These are phyloP conservation scores for Morinoia aosen DNA, from an alignment of 2,888 invertebrate genomes.

Conservation along the genomic window DNA sequence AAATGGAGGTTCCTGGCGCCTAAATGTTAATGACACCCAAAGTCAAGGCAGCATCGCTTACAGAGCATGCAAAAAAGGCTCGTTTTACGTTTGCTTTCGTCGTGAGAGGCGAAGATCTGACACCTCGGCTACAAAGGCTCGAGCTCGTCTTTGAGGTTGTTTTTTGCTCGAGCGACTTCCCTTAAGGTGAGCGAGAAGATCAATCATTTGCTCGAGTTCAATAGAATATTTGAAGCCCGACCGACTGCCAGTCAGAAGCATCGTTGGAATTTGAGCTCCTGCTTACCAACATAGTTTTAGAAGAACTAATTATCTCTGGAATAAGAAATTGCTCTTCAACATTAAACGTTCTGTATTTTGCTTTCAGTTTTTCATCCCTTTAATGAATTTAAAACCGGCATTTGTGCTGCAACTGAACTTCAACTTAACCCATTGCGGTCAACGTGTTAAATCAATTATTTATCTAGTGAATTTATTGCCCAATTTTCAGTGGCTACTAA, in stretches of 20 bases:
- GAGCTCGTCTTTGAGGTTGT: background rate
- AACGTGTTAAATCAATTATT: too few relatives aligned
- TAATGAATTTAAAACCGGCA: too few relatives aligned
- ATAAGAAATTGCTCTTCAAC: background rate
- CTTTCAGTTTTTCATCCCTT: too few relatives aligned
- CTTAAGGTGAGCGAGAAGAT: background rate
- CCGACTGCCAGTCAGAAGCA: background rate
- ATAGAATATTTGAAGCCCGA: background rate
- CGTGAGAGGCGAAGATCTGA: background rate
- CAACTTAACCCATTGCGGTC: too few relatives aligned
- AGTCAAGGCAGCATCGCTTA: background rate
- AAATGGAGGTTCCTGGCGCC: background rate
- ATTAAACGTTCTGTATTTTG: too few relatives aligned
- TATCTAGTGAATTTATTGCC: too few relatives aligned
- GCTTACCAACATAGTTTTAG: background rate
- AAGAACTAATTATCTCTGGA: background rate
- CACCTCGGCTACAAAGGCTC: background rate
- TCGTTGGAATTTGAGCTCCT: background rate
- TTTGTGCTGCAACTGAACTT: too few relatives aligned
- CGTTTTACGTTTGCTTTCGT: conserved; percentile 3
- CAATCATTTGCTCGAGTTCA: conserved; percentile 1
- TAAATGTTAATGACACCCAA: background rate
- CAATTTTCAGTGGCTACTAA: too few relatives aligned
- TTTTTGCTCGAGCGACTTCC: conserved; percentile 21
- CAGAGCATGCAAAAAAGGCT: background rate